phyloP scores from a whole-genome alignment of 2,888 invertebrate genomes.

The Hypena proboscidalis region DNA sequence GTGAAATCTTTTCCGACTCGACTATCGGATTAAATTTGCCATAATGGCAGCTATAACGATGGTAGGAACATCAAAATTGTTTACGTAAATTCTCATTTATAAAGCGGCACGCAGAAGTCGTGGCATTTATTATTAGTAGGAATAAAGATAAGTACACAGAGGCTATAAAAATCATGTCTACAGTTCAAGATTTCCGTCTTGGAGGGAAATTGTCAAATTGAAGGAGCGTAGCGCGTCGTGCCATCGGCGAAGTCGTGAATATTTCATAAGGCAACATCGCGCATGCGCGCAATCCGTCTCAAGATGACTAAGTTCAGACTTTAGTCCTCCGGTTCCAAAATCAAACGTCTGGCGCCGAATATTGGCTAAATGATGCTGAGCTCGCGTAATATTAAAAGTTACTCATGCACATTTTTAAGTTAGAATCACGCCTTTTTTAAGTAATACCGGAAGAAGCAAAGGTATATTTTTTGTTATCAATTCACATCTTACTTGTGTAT shows the following conservation, averaged over 20 bases:
- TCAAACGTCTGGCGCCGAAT: conserved; percentile 19
- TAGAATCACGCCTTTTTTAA: not conserved
- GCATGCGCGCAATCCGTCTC: conserved; percentile 48
- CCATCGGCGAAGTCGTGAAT: conserved; percentile 45
- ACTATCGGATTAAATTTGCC: conserved; percentile 11
- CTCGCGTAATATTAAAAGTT: not conserved
- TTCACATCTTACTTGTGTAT: no score
- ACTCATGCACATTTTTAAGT: conserved; percentile 2
- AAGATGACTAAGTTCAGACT: conserved; percentile 43
- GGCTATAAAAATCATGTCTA: conserved; percentile 45
- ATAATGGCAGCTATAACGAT: conserved; percentile 7
- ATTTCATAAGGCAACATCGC: conserved; percentile 47
- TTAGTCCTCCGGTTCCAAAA: conserved; percentile 17
- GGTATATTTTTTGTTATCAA: no score
- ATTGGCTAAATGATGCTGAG: not conserved
- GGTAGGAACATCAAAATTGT: conserved; percentile 26
- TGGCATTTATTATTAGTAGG: conserved; percentile 39
- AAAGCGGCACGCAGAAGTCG: conserved; percentile 31
- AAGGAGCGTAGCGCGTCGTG: conserved; percentile 31
- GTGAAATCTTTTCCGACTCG: conserved; percentile 11
- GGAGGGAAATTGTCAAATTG: conserved; percentile 43
- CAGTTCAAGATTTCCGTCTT: conserved; percentile 44
- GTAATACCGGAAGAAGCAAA: no score
- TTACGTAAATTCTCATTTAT: conserved; percentile 29
- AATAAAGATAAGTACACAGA: conserved; percentile 40